phyloP scores from a whole-genome alignment of 2,888 invertebrate genomes.

The Zygothrica quintamaculata region DNA sequence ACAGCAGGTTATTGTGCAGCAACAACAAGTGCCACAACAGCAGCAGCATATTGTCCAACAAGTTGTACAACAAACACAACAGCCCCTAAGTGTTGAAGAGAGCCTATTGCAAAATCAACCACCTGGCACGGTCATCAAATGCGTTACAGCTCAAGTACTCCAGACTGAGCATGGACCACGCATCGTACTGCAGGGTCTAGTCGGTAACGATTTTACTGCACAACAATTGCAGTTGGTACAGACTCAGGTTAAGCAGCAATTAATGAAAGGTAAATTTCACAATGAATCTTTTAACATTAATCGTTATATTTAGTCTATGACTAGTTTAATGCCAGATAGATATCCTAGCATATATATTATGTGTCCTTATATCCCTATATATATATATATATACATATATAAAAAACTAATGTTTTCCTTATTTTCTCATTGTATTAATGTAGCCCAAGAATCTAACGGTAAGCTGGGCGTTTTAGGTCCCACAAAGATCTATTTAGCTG shows the following conservation, averaged over 20 bases:
- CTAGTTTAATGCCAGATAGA: too few species aligned
- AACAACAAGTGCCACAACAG: conserved; percentile 35
- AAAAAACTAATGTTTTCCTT: background rate
- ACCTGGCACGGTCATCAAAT: conserved; percentile 93
- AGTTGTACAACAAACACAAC: conserved; percentile 62
- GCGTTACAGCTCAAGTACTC: conserved; percentile 94
- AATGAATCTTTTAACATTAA: too few species aligned
- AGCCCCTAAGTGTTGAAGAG: conserved; percentile 87
- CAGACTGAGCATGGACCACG: conserved; percentile 93
- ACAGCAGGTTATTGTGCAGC: conserved; percentile 49
- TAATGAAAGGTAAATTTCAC: conserved; percentile 91
- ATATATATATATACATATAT: too few species aligned
- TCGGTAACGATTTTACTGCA: conserved; percentile 92
- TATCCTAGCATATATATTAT: too few species aligned
- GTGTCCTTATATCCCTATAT: background rate
- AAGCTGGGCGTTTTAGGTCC: conserved; percentile 94
- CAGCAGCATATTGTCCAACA: conserved; percentile 53
- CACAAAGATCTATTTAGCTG: conserved; percentile 93
- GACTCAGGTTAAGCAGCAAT: conserved; percentile 94
- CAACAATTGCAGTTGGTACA: conserved; percentile 93
- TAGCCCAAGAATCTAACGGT: conserved; percentile 93
- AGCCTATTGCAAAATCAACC: conserved; percentile 91
- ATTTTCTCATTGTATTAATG: conserved; percentile 48
- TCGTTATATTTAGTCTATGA: too few species aligned
- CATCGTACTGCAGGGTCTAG: conserved; percentile 93